Evolutionary conservation across 2,797 vertebrate species (phyloP), one percentile per base, ranked within the genome.

Genomic region (Chaetodon trifasciatus): DNA sequence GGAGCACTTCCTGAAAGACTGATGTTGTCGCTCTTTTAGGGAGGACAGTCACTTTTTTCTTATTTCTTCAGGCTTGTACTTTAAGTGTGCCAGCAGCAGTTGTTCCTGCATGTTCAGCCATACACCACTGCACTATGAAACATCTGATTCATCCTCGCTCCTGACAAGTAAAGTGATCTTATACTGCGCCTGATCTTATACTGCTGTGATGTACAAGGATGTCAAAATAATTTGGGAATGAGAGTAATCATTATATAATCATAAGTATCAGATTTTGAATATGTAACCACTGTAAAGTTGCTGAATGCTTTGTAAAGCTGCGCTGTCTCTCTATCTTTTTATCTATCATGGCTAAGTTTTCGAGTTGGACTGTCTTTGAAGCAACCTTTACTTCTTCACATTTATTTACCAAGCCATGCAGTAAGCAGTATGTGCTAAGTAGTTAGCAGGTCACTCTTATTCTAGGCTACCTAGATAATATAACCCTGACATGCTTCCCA

Each of bases 401-500:
- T 16, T 42, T 78, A 23, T 80, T 83, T 76, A 83, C 65, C 68
- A 74, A 53, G 39, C 32, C 11, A 37, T 55, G 32, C 40, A 74
- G 28, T 12, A 28, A 62, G 37, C 11, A 61, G 39, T n/a, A 11
- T 56, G 21, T 39, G 55, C 58, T 76, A 64, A 69, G 53, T 74
- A 73, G 49, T 70, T 69, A 89, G 79, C 80, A 83, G 87, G 82
- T 75, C 57, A 8, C 37, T 79, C 85, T 66, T 35, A 80, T 93
- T 94, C 84, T 79, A 69, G 88, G 93, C 88, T 93, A 92, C 92
- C 93, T 91, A 89, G 67, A 93, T 93, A 90, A 76, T 72, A 35
- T 88, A 89, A 93, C 93, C 92, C 93, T 95, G 94, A 94, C 93
- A 95, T 76, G 89, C 70, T 94, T 93, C 76, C 47, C 60, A 70